These are phyloP conservation scores for Lathamus discolor DNA, from an alignment of 2,113 vertebrate genomes.

Conservation along the genomic window DNA sequence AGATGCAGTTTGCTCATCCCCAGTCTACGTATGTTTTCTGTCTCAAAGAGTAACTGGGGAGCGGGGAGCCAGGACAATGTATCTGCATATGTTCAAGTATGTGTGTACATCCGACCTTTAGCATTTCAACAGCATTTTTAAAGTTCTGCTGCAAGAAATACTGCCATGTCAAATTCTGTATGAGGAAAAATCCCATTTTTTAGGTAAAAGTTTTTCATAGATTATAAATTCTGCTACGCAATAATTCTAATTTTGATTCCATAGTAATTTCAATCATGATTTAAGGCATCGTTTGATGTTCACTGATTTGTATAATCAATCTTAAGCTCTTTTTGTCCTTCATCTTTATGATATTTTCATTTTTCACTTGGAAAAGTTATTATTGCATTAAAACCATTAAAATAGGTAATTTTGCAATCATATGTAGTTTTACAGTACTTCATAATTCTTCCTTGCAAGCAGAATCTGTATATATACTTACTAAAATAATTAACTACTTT, in stretches of 20 bases:
- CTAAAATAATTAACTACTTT: background rate
- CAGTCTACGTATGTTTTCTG: background rate
- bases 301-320: background rate
- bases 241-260: background rate
- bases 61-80: background rate
- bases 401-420: background rate
- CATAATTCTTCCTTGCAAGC: background rate
- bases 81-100: background rate
- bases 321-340: background rate
- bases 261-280: background rate
- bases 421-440: background rate
- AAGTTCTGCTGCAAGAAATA: background rate
- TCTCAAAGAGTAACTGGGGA: background rate
- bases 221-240: background rate
- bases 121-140: background rate
- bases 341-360: background rate
- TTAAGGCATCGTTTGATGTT: background rate
- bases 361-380: background rate
- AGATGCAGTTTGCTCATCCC: background rate
- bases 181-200: background rate
- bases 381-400: background rate
- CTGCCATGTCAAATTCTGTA: background rate
- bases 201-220: background rate
- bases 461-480: background rate
- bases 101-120: background rate